Conservation (phyloP, 2,797 vertebrate species). For the Hoplostethus atlanticus region DNA sequence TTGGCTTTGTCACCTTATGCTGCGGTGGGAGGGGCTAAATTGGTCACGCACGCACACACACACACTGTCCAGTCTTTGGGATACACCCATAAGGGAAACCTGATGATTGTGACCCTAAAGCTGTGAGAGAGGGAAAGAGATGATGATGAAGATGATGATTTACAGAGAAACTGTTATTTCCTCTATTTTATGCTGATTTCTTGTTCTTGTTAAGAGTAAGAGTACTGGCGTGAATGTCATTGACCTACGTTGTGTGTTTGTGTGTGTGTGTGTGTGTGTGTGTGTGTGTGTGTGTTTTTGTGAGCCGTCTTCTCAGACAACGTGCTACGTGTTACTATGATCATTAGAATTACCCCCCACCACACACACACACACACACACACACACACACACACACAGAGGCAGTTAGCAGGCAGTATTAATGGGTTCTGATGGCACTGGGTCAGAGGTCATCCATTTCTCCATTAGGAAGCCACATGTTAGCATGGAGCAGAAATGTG, state of each 20-base stretch:
- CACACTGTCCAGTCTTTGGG: neutral
- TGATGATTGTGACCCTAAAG: conserved; percentile 12
- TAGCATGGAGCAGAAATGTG: conserved; percentile 7
- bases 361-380: neutral
- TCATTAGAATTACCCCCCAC: neutral
- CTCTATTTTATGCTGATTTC: too few relatives aligned
- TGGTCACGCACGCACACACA: neutral
- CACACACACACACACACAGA: conserved; percentile 4
- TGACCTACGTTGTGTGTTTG: too few relatives aligned
- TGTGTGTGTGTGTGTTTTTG: neutral
- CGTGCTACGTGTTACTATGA: neutral
- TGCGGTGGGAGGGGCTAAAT: neutral
- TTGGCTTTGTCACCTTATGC: conserved; percentile 53
- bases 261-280: neutral
- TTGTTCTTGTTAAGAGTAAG: too few relatives aligned
- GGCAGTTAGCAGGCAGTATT: conserved; percentile 32
- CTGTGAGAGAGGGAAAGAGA: neutral
- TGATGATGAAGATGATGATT: too few relatives aligned
- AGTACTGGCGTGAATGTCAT: neutral
- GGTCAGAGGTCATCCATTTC: conserved; percentile 28
- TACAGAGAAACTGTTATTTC: too few relatives aligned
- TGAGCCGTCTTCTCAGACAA: neutral
- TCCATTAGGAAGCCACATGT: conserved; percentile 25
- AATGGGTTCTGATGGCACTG: conserved; percentile 36
- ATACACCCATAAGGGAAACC: neutral